These are phyloP conservation scores for Mohoua ochrocephala DNA, from an alignment of 2,113 vertebrate species.

Conservation along the genomic window DNA sequence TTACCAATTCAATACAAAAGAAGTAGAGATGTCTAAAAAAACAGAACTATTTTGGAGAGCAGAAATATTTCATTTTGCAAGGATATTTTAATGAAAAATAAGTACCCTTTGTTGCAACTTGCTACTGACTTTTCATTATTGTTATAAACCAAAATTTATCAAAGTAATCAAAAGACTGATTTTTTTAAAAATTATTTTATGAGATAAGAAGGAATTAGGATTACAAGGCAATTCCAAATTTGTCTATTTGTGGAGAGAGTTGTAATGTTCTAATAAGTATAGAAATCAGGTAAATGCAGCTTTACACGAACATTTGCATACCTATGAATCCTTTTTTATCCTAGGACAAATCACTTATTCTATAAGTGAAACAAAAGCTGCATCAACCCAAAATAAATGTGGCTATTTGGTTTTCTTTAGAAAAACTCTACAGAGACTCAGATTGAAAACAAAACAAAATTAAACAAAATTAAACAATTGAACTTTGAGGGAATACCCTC, in stretches of 20 bases:
- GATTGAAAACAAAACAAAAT: background rate
- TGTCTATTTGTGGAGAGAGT: background rate
- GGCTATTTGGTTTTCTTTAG: background rate
- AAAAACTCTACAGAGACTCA: background rate
- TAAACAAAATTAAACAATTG: background rate
- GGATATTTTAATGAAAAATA: background rate
- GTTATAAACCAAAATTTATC: background rate
- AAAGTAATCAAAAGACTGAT: background rate
- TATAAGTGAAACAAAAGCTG: background rate
- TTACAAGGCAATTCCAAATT: background rate
- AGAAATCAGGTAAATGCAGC: background rate
- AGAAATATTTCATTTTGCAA: background rate
- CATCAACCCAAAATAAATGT: background rate
- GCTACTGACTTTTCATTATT: background rate
- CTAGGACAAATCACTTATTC: background rate
- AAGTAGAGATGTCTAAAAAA: background rate
- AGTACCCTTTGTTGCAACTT: background rate
- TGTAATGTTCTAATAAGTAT: background rate
- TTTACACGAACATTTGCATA: background rate
- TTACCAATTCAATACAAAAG: background rate
- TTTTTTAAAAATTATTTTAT: background rate
- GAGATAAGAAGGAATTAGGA: background rate
- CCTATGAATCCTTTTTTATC: background rate
- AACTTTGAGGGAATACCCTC: background rate
- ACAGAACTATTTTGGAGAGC: background rate